A percentile compares a stretch with the other conserved stretches of the same genome.
These are phyloP conservation scores for Eilema caniola DNA, from an alignment of 2,888 invertebrate genomes.

Conservation along the genomic window DNA sequence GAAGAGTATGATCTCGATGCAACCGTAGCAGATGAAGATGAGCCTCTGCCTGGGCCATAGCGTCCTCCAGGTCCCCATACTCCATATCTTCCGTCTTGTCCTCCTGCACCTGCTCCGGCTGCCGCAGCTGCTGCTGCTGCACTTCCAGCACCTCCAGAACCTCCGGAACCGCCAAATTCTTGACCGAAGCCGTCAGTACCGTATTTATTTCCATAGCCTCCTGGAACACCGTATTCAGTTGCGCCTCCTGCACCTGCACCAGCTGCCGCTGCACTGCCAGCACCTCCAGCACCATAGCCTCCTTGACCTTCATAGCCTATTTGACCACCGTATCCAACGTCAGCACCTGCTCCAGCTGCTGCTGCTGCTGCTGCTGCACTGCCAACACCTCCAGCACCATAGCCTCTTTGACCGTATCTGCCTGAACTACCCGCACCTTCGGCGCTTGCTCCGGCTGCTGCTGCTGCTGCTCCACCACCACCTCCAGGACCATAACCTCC, in stretches of 20 bases:
- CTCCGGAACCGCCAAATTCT: not conserved
- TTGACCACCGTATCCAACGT: no score
- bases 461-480: slow-evolving; percentile 5
- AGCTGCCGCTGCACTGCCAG: not conserved
- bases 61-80: no score
- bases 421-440: not conserved
- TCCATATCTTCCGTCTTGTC: no score
- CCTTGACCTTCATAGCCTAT: not conserved
- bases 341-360: not conserved
- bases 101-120: slow-evolving; percentile 16
- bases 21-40: no score
- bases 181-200: no score
- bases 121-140: slow-evolving; percentile 28
- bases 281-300: no score
- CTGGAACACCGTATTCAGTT: not conserved
- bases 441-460: not conserved
- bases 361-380: slow-evolving; percentile 26
- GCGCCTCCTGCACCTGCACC: not conserved
- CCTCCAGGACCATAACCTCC: no score
- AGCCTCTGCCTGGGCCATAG: no score
- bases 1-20: slow-evolving; percentile 1
- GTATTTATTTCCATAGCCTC: no score
- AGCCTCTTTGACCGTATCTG: no score
- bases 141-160: slow-evolving; percentile 7
- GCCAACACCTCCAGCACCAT: no score